Evolutionary conservation across 2,113 vertebrate genomes (phyloP), one percentile per base, ranked within the genome.

Genomic region (Boulengeromyrus knoepffleri): DNA sequence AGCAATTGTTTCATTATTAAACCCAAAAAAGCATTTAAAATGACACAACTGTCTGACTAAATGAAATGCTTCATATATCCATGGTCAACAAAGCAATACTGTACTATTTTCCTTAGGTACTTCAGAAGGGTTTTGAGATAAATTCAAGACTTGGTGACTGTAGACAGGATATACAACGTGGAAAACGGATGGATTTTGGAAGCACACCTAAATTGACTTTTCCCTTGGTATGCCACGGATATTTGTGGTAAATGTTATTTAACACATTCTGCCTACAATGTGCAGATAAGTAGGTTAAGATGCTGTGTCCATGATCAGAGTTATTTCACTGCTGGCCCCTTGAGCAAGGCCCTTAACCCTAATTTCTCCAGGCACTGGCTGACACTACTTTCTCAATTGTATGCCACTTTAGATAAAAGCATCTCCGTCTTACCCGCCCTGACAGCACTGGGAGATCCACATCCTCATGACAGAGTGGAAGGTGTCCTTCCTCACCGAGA

Each of bases 381-480:
- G 62, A 70, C n/a, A 27, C n/a, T 70, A 4, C n/a, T 13, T 70
- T 31, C 27, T 31, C n/a, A 13, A 31, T 70, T 70, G 27, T 70
- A 70, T 13, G 62, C 10, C 36, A 42, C 15, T 3, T 80, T 36
- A 85, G 21, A 46, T 45, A 12, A 21, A 21, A 4, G 42, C 36
- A n/a, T 45, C 8, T 13, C 19, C 19, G 4, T 46, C 90, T 93
- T 87, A 96, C 96, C 94, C 91, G 89, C 95, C 93, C 88, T 95
- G 92, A 90, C 93, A 94, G 93, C 95, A 96, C 70, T 92, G 94
- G 27, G 92, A 45, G 2, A 96, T 96, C 96, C 96, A 96, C 42
- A 89, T 92, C 88, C 89, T 96, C 95, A 96, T 96, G 87, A 91
- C 94, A 58, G 90, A 87, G 66, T 96, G 95, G 90, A 96, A 96